A percentile compares a stretch with the other conserved stretches of the same genome.
These are phyloP conservation scores for Tamias sibiricus DNA, from an alignment of 2,113 vertebrate genomes.

Conservation along the genomic window DNA sequence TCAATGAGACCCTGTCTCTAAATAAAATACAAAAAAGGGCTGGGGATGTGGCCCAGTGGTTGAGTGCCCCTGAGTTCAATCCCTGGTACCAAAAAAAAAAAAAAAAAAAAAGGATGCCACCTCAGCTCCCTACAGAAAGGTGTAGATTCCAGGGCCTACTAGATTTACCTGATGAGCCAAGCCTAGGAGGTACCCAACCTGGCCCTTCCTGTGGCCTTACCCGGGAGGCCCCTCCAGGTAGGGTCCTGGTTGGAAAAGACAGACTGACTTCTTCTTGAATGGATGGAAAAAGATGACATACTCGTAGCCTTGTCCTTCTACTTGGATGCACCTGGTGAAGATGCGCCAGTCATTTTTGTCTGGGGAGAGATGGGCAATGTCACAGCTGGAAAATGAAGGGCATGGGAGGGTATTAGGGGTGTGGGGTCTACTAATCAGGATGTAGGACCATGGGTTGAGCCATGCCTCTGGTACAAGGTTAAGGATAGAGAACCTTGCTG, in stretches of 20 bases:
- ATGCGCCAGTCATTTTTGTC: slow-evolving; percentile 80
- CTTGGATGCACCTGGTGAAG: slow-evolving; percentile 87
- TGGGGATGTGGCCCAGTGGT: no score
- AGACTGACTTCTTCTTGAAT: slow-evolving; percentile 85
- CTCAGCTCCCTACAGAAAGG: neutral
- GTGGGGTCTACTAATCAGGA: rapidly evolving
- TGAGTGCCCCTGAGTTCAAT: no score
- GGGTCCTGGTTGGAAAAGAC: slow-evolving; percentile 91
- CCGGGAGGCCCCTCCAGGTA: slow-evolving; percentile 91
- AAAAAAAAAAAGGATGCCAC: no score
- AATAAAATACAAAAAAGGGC: no score
- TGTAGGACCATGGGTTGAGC: neutral
- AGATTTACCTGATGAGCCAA: neutral
- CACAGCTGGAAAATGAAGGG: neutral
- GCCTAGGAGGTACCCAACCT: neutral
- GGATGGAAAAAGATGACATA: slow-evolving; percentile 90
- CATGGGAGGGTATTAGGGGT: neutral
- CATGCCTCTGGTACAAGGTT: neutral
- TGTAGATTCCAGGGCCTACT: neutral
- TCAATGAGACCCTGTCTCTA: no score
- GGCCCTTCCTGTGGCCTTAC: slow-evolving; percentile 80
- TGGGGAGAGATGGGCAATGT: slow-evolving; percentile 42
- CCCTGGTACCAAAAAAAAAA: no score
- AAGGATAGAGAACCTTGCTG: neutral
- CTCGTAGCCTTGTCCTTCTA: slow-evolving; percentile 89